Percentiles rank a stretch among this genome's conserved stretches.
Evolutionary conservation across 37 sponge, comb jelly and placozoan species (phyloP).

Genomic region (Axinella damicornis): DNA sequence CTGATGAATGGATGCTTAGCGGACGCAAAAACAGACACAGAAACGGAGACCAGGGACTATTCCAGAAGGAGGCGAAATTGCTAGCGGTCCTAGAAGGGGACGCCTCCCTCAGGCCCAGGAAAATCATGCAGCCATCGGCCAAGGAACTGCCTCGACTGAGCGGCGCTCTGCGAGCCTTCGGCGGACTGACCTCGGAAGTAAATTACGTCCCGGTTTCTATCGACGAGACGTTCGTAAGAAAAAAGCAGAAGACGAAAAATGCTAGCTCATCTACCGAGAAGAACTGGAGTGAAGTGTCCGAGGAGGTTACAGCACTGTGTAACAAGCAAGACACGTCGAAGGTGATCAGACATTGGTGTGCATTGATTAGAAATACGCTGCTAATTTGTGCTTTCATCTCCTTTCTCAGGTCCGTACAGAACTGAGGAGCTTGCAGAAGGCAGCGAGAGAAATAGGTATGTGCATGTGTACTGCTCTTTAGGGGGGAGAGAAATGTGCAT

Average conservation of each 20-base stretch:
- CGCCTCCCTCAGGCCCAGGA: background rate
- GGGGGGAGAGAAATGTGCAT: too few species aligned
- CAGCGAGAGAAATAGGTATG: slow-evolving; percentile 51
- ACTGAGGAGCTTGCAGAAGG: slow-evolving; percentile 36
- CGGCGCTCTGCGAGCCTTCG: slow-evolving; percentile 60
- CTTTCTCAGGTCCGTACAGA: slow-evolving; percentile 29
- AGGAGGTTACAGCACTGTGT: background rate
- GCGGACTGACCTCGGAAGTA: slow-evolving; percentile 34
- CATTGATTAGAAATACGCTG: background rate
- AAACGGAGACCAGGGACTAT: background rate
- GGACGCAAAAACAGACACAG: background rate
- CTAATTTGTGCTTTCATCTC: background rate
- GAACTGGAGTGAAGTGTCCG: background rate
- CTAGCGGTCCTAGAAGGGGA: background rate
- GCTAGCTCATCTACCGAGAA: background rate
- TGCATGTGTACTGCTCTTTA: too few species aligned
- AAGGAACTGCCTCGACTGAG: slow-evolving; percentile 50
- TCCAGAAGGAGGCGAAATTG: background rate
- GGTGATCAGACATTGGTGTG: background rate
- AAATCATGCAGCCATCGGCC: slow-evolving; percentile 7
- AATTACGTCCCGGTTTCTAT: slow-evolving; percentile 1
- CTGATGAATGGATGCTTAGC: too few species aligned
- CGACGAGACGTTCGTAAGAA: slow-evolving; percentile 13
- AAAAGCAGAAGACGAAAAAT: slow-evolving; percentile 5
- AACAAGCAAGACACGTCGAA: background rate